Base-by-base conservation (phyloP, 2,888 invertebrate species). In the Parnassius smintheus region DNA sequence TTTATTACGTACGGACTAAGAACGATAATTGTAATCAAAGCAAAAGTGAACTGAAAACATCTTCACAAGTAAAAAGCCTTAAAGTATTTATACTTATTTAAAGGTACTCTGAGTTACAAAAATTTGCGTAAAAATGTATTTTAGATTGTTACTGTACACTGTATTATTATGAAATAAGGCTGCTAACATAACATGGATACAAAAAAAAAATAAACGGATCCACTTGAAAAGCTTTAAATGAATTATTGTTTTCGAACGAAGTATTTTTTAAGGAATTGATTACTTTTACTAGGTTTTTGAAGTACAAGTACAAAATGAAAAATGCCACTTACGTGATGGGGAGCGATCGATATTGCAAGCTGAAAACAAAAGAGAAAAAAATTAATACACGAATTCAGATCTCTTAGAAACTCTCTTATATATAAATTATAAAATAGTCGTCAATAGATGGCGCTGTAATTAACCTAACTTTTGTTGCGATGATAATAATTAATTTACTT, bases 371-470 rank as follows among this genome's bases (percentile, higher is more conserved):
- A 44, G 12, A 1, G 18, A 18, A 18, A 56, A 11, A 49, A 9
- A 12, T 49, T 18, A 48, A 13, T 25, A 25, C 25, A 25, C 25
- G 25, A 25, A 25, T 25, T 25, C 25, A 25, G 25, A 18, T 25
- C 25, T 25, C 25, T 25, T 25, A 25, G 25, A 25, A 25, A 2
- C 3, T 25, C 2, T 25, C 4, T 2, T 2, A 25, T 18, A 18
- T 18, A 18, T 1, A 25, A 25, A 7, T 1, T 4, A 35, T 35
- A 35, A 35, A 35, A 35, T 44, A 9, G 22, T 55, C 42, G 44
- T 35, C 35, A 48, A 48, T 8, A 56, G 59, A 59, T 59, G 59
- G 59, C 59, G 59, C 46, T 59, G 59, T 58, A 35, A 42, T 25
- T 11, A 58, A 58, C 9, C 42, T 2, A 7, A 1, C 35, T 35